Evolutionary conservation across 2,113 vertebrate genomes (phyloP), one percentile per base, ranked within the genome.

Genomic region (Tringa solitaria): DNA sequence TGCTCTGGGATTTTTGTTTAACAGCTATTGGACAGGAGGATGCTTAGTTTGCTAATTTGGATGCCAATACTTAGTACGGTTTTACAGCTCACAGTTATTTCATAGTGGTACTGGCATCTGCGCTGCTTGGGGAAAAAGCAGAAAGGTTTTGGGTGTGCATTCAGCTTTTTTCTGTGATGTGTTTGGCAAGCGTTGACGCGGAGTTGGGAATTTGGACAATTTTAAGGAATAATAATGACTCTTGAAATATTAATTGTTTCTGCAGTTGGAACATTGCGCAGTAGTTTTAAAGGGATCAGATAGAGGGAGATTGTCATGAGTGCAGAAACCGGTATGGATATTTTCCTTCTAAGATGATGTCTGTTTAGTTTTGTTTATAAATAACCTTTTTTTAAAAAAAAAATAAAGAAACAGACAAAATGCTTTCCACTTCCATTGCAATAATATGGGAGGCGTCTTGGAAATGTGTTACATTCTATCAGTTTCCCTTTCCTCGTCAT

Each of bases 41-140:
- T 96, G 93, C 93, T 96, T 96, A 89, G 81, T 85, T 92, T 94
- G 78, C 65, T 95, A 6, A 72, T 97, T 97, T 89, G 77, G 80
- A 72, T 88, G 80, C 76, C 95, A 90, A 50, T 64, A 77, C 78
- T 48, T 57, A 22, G 41, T 86, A 60, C 6, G 24, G 72, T 94
- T 96, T 94, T 93, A 68, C 70, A 54, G 76, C 83, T 93, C 75
- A 15, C 41, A 57, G 65, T 78, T 77, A 28, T 92, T 98, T 93
- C 72, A 16, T 60, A 67, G 90, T 41, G 93, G 56, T 82, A 8
- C 45, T 96, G 90, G 72, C 89, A 65, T 91, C 60, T 30, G 27
- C 39, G 35, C 46, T 45, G 28, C 65, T 48, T 73, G 28, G 64
- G 93, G 93, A 50, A 73, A 73, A 81, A 59, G 72, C 75, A 75